Evolutionary conservation across 2,113 vertebrate species (phyloP), one percentile per base, ranked within the genome.

Genomic region (Hippocampus comes): DNA sequence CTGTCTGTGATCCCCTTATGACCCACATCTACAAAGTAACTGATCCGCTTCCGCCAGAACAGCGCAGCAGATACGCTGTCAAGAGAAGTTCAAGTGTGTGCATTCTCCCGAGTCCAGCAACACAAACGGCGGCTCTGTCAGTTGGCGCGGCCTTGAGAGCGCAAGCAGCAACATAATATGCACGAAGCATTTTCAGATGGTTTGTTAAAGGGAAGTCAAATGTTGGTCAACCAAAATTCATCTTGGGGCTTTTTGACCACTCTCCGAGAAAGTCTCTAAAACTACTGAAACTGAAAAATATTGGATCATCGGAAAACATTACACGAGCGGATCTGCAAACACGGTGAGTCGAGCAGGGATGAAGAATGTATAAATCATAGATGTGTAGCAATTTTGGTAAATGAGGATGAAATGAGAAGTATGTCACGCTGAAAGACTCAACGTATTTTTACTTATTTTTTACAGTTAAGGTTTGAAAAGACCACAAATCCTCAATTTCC

Each of bases 221-320:
- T 46, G 20, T 25, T 46, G 38, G 38, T 23, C 38, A 43, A 23
- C 63, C 41, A 65, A 65, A 21, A 65, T 42, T 2, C 15, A n/a
- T 42, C 34, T 64, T 64, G 21, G 20, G 14, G 21, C 43, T 46
- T 30, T 6, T 34, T n/a, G 34, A 41, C 63, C 5, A 14, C 23
- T 59, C 2, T 64, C 60, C 21, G 41, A 41, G 11, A 43, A 21
- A 65, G 1, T 6, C 23, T 25, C 34, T 66, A 65, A 72, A 53
- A 71, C 71, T 53, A 70, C 75, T 59, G 68, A 60, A 34, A 25
- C 6, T 38, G 75, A 38, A 74, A 82, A 83, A 69, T 56, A 73
- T 78, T 79, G 75, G 18, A 78, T 78, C 61, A 63, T 73, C 76
- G 78, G 59, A n/a, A 69, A 56, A 79, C n/a, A 38, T 10, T 6